Evolutionary conservation across 1,140 invertebrate species (phyloP).

Genomic region (Drosophila fuyamai): DNA sequence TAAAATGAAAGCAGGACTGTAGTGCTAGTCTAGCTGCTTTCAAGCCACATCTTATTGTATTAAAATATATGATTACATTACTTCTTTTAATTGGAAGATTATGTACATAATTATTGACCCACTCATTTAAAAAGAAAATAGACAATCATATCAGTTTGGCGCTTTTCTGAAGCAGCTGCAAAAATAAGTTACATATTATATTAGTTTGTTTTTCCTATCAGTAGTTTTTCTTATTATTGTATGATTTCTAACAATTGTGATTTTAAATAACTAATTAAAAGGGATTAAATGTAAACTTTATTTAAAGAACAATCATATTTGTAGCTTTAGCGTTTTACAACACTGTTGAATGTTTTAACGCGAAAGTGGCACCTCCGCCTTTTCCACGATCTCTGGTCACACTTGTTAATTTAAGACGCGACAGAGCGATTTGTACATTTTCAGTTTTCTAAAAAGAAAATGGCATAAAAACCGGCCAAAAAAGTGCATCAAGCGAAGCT

Average conservation of each 20-base stretch:
- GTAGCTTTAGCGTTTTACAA: not conserved
- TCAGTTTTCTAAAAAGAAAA: constrained; percentile 22
- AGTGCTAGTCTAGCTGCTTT: not conserved
- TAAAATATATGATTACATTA: not conserved
- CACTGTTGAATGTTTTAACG: not conserved
- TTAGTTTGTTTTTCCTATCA: no score
- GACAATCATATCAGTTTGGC: no score
- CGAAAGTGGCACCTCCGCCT: not conserved
- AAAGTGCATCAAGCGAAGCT: constrained; percentile 6
- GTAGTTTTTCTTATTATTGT: no score
- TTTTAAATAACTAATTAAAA: no score
- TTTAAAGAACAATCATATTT: no score
- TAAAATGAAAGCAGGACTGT: not conserved
- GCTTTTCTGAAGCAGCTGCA: no score
- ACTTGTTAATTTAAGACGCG: constrained; percentile 17
- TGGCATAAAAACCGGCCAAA: constrained; percentile 18
- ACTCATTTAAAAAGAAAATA: no score
- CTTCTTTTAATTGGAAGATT: not conserved
- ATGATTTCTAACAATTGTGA: no score
- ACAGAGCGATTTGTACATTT: constrained; percentile 3
- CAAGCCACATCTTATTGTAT: not conserved
- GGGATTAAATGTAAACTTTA: no score
- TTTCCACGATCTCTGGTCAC: not conserved
- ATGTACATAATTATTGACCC: no score
- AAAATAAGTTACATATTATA: no score